Base-by-base conservation (phyloP, 2,113 vertebrate genomes). In the Engystomops pustulosus region DNA sequence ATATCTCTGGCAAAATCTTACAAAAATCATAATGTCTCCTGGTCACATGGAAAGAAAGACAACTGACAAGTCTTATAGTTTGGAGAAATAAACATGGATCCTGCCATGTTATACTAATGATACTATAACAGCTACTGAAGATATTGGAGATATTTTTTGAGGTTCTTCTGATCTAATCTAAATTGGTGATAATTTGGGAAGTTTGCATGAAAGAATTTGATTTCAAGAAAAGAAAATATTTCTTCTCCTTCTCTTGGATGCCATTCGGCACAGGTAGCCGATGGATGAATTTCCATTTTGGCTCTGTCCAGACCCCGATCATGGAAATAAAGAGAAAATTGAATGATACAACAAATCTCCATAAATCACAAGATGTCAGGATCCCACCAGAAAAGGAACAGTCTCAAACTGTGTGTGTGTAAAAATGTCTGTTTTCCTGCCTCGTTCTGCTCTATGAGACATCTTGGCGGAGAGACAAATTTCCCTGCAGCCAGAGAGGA, bases 401-500 rank as follows among this genome's bases (percentile, higher is more conserved):
- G 86, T 65, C 85, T 86, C 0, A 0, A 38, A 84, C 45, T 10
- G 1, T 0, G 6, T 0, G 6, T 67, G 60, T 81, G 68, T 82
- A 87, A 85, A 88, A 87, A 85, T 74, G 71, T 17, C 6, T 85
- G 80, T 79, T 82, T 86, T 81, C 86, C 87, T 89, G 81, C 81
- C 53, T 60, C 81, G n/a, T 89, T 86, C 88, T 87, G 75, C 84
- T 86, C 65, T 60, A 80, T 60, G 41, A 83, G 79, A 87, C 30
- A 80, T 41, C 81, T 88, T 89, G 89, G 89, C 87, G 10, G 30
- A 49, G 81, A 60, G 44, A 86, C 88, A 89, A 44, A 85, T 84
- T 85, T 76, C 82, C 84, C 83, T 77, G 17, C 70, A 87, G 88
- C 18, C 68, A 83, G 87, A 36, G 41, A 75, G 45, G 86, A 44